Conservation (phyloP, 2,113 vertebrate genomes). For the Podarcis muralis region DNA sequence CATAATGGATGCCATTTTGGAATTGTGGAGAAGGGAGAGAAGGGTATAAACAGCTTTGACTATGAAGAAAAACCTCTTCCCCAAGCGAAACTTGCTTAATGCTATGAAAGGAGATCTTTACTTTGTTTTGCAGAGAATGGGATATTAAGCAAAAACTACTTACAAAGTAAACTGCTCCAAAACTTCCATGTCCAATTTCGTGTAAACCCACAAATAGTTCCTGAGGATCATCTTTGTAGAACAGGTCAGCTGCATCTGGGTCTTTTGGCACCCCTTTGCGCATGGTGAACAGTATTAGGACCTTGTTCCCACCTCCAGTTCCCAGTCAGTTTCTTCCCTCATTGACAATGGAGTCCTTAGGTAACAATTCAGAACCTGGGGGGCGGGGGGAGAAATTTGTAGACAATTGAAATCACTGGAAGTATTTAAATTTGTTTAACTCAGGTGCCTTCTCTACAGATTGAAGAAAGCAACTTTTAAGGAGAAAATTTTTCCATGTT, state of each 20-base stretch:
- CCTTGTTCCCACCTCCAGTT: constrained; percentile 46
- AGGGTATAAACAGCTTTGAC: neutral
- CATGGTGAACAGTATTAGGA: constrained; percentile 72
- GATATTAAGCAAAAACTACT: constrained; percentile 60
- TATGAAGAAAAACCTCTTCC: neutral
- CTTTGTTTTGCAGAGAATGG: neutral
- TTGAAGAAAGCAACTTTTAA: constrained; percentile 41
- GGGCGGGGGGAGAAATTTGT: constrained; percentile 31
- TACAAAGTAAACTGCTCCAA: constrained; percentile 86
- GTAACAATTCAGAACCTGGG: constrained; percentile 69
- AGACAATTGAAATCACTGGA: constrained; percentile 10
- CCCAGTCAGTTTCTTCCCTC: constrained; percentile 65
- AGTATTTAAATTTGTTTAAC: neutral
- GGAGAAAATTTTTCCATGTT: constrained; percentile 7
- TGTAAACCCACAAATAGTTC: constrained; percentile 82
- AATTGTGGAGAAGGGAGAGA: neutral
- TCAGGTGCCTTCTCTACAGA: neutral
- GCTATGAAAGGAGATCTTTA: neutral
- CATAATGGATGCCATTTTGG: neutral
- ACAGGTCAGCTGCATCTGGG: constrained; percentile 80
- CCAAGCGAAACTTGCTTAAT: neutral
- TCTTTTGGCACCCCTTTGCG: constrained; percentile 80
- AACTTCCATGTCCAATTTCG: constrained; percentile 86
- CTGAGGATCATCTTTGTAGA: constrained; percentile 84
- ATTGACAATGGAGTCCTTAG: constrained; percentile 67